These are phyloP conservation scores for Rostratula benghalensis DNA, from an alignment of 2,113 vertebrate genomes.

Conservation along the genomic window DNA sequence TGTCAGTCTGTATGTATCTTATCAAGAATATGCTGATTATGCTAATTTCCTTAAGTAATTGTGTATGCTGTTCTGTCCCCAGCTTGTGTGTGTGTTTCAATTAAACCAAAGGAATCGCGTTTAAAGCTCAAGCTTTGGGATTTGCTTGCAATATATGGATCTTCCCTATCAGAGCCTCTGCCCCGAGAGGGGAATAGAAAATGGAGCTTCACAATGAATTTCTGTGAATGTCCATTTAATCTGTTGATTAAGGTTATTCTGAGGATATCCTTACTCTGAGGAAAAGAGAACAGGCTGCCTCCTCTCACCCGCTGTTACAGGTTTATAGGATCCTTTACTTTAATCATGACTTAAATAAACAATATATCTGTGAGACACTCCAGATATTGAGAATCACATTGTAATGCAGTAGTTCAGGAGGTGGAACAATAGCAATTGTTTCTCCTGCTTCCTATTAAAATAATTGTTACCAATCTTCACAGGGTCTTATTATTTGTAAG, in stretches of 20 bases:
- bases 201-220: background rate
- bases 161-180: background rate
- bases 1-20: background rate
- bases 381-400: conserved; percentile 6
- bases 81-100: background rate
- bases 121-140: background rate
- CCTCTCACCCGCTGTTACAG: background rate
- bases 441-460: conserved; percentile 33
- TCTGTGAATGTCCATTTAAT: background rate
- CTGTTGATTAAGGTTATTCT: background rate
- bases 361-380: conserved; percentile 15
- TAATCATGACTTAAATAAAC: conserved; percentile 19
- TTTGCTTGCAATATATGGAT: background rate
- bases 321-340: conserved; percentile 1
- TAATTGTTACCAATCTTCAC: conserved; percentile 21
- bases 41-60: background rate
- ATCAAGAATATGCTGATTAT: background rate
- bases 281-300: background rate
- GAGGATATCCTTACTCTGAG: background rate
- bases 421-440: conserved; percentile 18
- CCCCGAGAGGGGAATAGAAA: background rate
- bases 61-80: background rate
- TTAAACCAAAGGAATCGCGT: accelerated
- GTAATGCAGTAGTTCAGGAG: conserved; percentile 9
- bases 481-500: background rate